Conservation (phyloP, 2,797 vertebrate species). For the Rachycentron canadum region DNA sequence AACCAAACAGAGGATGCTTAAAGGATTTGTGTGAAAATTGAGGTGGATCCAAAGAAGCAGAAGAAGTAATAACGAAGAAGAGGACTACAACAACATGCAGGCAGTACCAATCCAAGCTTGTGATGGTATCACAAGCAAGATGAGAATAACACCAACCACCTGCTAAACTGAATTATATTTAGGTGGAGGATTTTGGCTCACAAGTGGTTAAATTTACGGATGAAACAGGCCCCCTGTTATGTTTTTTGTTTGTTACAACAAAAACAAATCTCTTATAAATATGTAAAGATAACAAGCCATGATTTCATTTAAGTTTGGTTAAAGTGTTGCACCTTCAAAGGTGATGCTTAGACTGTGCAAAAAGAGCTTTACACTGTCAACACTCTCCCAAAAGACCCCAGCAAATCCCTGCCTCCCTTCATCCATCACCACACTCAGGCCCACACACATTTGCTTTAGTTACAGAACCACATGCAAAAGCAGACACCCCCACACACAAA, state of each 20-base stretch:
- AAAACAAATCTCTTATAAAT: background rate
- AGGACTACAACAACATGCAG: constrained; percentile 5
- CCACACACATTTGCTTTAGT: constrained; percentile 6
- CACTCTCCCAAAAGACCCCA: constrained; percentile 9
- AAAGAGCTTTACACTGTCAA: constrained; percentile 56
- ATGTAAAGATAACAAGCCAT: background rate
- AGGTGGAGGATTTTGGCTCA: too few relatives aligned
- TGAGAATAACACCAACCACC: background rate
- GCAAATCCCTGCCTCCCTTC: constrained; percentile 8
- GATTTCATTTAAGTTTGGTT: background rate
- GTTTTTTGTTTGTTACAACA: background rate
- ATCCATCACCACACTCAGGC: constrained; percentile 31
- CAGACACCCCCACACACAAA: constrained; percentile 15
- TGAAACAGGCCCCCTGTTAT: background rate
- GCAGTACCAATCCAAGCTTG: background rate
- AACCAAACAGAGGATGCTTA: background rate
- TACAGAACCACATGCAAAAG: constrained; percentile 1
- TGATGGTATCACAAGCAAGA: background rate
- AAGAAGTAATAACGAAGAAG: background rate
- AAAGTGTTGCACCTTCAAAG: background rate
- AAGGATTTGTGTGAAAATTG: background rate
- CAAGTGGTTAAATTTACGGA: background rate
- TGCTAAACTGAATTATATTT: too few relatives aligned
- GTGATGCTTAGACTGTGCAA: constrained; percentile 30
- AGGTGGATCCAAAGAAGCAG: background rate